A percentile compares a stretch with the other conserved stretches of the same genome.
These are phyloP conservation scores for Hybognathus amarus DNA, from an alignment of 2,797 vertebrate species.

Conservation along the genomic window DNA sequence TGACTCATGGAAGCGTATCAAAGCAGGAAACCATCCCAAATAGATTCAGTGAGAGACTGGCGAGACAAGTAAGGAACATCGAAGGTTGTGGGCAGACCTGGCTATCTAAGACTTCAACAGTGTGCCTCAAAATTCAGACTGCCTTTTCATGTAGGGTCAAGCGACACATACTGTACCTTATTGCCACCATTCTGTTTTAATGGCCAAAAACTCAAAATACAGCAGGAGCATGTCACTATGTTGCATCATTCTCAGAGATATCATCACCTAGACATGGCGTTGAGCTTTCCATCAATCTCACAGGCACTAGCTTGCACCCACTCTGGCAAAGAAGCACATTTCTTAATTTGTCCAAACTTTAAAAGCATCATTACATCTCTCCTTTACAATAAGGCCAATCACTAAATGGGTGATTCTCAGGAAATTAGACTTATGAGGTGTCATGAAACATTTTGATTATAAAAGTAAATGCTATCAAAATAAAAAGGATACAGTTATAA, in stretches of 20 bases:
- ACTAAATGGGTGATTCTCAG: no score
- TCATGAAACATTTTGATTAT: no score
- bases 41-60: neutral
- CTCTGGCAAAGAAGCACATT: neutral
- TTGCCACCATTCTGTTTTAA: neutral
- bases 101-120: neutral
- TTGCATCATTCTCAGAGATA: slow-evolving; percentile 41
- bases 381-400: neutral
- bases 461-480: no score
- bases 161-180: neutral
- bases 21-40: slow-evolving; percentile 21
- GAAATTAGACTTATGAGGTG: no score
- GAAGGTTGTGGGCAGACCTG: neutral
- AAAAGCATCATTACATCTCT: neutral
- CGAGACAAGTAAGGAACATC: neutral
- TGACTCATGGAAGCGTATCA: slow-evolving; percentile 2
- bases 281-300: slow-evolving; percentile 6
- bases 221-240: slow-evolving; percentile 29
- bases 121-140: neutral
- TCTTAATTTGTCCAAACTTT: neutral
- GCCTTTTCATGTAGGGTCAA: slow-evolving; percentile 4
- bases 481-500: no score
- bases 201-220: slow-evolving; percentile 14
- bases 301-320: neutral
- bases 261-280: neutral